phyloP scores from a whole-genome alignment of 2,888 invertebrate genomes.

The Myathropa florea region DNA sequence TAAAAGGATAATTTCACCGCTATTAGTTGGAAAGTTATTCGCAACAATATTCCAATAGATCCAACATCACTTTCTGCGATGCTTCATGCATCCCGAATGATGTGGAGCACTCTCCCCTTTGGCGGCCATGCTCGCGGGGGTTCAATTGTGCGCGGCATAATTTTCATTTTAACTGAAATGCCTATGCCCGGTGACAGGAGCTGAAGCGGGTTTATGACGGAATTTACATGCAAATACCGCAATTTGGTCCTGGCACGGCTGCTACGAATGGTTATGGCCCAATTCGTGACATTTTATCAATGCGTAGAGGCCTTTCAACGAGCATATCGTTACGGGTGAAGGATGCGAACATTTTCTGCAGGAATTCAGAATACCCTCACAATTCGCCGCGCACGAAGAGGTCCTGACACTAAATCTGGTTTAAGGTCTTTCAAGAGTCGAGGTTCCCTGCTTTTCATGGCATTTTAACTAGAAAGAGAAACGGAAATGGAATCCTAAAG shows the following conservation, averaged over 20 bases:
- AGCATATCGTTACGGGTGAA: slow-evolving; percentile 49
- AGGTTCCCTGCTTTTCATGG: not conserved
- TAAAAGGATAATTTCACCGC: slow-evolving; percentile 52
- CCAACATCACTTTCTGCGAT: slow-evolving; percentile 13
- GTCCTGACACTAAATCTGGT: not conserved
- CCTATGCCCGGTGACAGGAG: not conserved
- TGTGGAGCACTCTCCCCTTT: not conserved
- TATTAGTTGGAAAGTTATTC: slow-evolving; percentile 46
- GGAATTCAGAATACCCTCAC: slow-evolving; percentile 45
- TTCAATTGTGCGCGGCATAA: slow-evolving; percentile 8
- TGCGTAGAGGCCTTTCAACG: slow-evolving; percentile 57
- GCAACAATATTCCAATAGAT: slow-evolving; percentile 24
- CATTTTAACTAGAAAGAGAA: not conserved
- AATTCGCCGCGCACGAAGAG: not conserved
- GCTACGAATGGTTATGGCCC: slow-evolving; percentile 48
- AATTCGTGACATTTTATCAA: slow-evolving; percentile 60
- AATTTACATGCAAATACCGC: slow-evolving; percentile 67
- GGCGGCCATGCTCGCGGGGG: not conserved
- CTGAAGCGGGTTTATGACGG: slow-evolving; percentile 30
- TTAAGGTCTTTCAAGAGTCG: not conserved
- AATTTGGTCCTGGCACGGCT: slow-evolving; percentile 49
- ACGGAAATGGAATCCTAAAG: not conserved
- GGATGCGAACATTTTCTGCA: slow-evolving; percentile 23
- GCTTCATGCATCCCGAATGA: not conserved
- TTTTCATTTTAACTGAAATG: slow-evolving; percentile 51